Evolutionary conservation across 2,797 vertebrate species (phyloP), one percentile per base, ranked within the genome.

Genomic region (Chrysocyon brachyurus): DNA sequence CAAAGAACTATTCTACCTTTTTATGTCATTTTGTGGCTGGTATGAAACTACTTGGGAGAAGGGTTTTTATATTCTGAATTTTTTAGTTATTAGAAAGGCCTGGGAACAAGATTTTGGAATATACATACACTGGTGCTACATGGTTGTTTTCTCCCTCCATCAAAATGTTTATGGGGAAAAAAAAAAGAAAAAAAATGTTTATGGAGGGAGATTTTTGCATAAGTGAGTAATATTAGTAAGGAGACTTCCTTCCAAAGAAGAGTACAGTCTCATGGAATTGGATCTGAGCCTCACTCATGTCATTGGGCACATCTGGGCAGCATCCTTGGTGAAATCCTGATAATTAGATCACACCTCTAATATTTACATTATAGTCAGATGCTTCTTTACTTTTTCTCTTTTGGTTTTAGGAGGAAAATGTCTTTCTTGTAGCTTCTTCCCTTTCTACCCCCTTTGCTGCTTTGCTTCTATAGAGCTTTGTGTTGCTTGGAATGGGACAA

Each of bases 361-460:
- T 78, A 56, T 70, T 95, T 87, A 87, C 94, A 40, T 88, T 86
- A 68, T 33, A 87, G 77, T 90, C 56, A 94, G 57, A 84, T 97
- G 22, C 49, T 70, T 93, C 36, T 90, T 52, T 79, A 46, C 75
- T 86, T 88, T 66, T 22, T 91, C 3, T 82, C 14, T n/a, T 91
- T 83, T 91, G 26, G 68, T 87, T 96, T 91, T 89, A 93, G 68
- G 78, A 66, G 91, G 26, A 97, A 64, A 86, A 61, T 88, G 14
- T 91, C 64, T 49, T 97, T 36, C 24, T 88, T 83, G n/a, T 79
- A 96, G 40, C 36, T 92, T 82, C 68, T 75, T 68, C 52, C 4
- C 28, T 81, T 73, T 94, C 10, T 11, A 28, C 12, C 6, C 11
- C 10, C 17, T 96, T 95, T 97, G 61, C 88, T 96, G 40, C 24